These are phyloP conservation scores for Istiophorus platypterus DNA, from an alignment of 2,113 vertebrate genomes.

Conservation along the genomic window DNA sequence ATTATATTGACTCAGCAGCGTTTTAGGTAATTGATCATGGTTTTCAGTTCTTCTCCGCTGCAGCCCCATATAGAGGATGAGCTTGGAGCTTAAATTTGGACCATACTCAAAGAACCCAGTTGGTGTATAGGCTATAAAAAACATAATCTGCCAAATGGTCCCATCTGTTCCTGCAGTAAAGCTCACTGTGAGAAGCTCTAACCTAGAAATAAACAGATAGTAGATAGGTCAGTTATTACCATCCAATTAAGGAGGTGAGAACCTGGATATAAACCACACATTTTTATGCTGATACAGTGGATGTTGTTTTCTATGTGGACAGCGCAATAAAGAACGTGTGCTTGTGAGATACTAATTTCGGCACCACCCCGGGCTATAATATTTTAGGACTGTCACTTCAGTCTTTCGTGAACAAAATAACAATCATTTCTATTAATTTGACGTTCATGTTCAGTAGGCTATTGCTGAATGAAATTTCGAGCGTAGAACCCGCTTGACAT, in stretches of 20 bases:
- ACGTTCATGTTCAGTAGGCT: not conserved
- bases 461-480: not conserved
- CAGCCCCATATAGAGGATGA: conserved; percentile 10
- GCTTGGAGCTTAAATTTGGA: conserved; percentile 44
- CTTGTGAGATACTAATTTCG: not conserved
- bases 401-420: not conserved
- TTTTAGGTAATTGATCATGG: conserved; percentile 35
- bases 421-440: not conserved
- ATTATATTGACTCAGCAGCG: conserved; percentile 35
- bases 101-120: conserved; percentile 54
- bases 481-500: conserved; percentile 16
- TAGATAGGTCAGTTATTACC: conserved; percentile 10
- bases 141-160: conserved; percentile 66
- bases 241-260: not conserved
- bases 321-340: not conserved
- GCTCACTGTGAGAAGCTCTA: conserved; percentile 12
- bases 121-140: conserved; percentile 57
- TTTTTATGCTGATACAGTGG: not conserved
- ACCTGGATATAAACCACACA: conserved; percentile 13
- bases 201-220: conserved; percentile 47
- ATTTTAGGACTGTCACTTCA: not conserved
- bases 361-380: not conserved
- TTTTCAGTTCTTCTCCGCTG: conserved; percentile 58
- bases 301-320: not conserved
- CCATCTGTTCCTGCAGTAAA: conserved; percentile 57